Evolutionary conservation across 2,797 vertebrate species (phyloP), one percentile per base, ranked within the genome.

Genomic region (Artibeus lituratus): DNA sequence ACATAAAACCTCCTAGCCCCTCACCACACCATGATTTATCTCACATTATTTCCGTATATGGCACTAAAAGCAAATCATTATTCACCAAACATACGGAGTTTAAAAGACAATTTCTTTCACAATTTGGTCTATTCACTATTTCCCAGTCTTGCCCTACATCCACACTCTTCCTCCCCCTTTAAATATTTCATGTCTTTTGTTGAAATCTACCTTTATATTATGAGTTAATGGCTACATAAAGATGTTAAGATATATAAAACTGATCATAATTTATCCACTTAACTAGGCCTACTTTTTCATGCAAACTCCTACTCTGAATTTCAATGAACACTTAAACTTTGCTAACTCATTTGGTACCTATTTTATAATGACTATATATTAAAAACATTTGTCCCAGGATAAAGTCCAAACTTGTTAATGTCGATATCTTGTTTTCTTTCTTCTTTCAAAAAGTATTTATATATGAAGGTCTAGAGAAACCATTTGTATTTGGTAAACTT

Each of bases 31-130:
- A 35, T 62, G 51, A 3, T 44, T 57, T 76, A 10, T 10, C 21
- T 86, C 26, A 10, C 18, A 4, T 37, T 39, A 29, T 42, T 84
- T 84, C 35, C 86, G 26, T 18, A 37, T 26, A 53, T 44, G 72
- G 3, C 44, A 19, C 15, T 44, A 59, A 39, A 87, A 49, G 7
- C 19, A 80, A 65, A 51, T 44, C 24, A 10, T 11, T 93, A 51
- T 18, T 91, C 37, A 29, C 24, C 70, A 21, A 3, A 44, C 8
- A 5, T 10, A 62, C 47, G 26, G 35, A 62, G 11, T 55, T 74
- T 74, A 53, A 93, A 80, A 26, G 49, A 18, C 22, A 88, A 15
- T 84, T 84, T 93, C 29, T 93, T 39, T 94, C 44, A n/a, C 35
- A 8, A 37, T 1, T 16, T 3, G 35, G 3, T 53, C 4, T 85